Conservation (phyloP, 2,888 invertebrate genomes). For the Gymnosoma rotundatum region DNA sequence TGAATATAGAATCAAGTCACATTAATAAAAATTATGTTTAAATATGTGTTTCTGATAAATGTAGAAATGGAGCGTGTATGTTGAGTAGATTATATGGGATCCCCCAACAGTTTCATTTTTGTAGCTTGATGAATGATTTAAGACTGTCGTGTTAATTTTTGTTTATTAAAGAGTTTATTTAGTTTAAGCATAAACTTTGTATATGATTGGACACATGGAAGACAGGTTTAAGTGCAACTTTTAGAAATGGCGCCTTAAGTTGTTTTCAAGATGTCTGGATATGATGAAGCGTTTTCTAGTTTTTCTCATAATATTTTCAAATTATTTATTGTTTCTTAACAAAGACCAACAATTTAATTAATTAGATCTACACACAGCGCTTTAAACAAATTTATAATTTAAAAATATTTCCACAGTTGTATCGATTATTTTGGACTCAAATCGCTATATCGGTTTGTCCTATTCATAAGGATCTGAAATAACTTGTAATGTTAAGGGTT, state of each 20-base stretch:
- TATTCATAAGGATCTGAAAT: too few relatives aligned
- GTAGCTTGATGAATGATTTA: constrained; percentile 68
- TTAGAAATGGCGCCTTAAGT: constrained; percentile 38
- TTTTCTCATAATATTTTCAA: too few relatives aligned
- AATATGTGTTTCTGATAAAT: constrained; percentile 23
- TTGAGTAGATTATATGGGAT: neutral
- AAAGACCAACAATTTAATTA: too few relatives aligned
- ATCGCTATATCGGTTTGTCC: too few relatives aligned
- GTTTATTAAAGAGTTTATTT: constrained; percentile 55
- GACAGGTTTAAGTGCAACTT: constrained; percentile 64
- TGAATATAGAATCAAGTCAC: neutral
- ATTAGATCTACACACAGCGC: too few relatives aligned
- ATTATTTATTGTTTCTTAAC: too few relatives aligned
- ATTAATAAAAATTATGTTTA: constrained; percentile 29
- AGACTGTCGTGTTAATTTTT: constrained; percentile 58
- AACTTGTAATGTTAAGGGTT: too few relatives aligned
- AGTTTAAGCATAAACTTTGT: constrained; percentile 39
- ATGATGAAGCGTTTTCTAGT: neutral
- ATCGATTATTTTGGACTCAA: too few relatives aligned
- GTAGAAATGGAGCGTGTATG: neutral
- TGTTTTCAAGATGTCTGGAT: constrained; percentile 25
- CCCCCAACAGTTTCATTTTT: constrained; percentile 17
- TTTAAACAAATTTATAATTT: too few relatives aligned
- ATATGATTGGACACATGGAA: constrained; percentile 54
- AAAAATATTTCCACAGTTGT: too few relatives aligned